Conservation (phyloP, 2,113 vertebrate genomes). For the Pionites leucogaster region DNA sequence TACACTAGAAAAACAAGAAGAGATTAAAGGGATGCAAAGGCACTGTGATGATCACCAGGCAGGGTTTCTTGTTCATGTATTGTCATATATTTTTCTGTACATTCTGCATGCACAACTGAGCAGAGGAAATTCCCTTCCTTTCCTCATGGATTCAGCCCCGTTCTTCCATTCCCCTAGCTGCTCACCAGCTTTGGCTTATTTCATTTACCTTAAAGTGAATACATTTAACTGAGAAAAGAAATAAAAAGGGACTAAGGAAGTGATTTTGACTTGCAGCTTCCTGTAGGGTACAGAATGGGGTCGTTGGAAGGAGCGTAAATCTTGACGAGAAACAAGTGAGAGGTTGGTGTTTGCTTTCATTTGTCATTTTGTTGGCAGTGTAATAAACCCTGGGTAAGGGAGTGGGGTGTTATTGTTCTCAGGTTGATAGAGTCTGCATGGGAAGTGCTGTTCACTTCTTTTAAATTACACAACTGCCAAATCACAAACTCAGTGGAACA, state of each 20-base stretch:
- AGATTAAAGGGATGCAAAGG: background rate
- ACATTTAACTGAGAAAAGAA: background rate
- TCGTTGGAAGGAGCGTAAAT: background rate
- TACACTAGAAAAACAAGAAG: background rate
- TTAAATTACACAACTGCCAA: background rate
- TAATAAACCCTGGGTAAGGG: background rate
- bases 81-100: background rate
- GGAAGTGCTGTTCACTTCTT: background rate
- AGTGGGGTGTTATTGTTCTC: background rate
- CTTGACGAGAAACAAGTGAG: background rate
- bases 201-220: background rate
- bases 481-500: background rate
- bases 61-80: background rate
- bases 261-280: background rate
- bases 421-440: conserved; percentile 3
- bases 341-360: background rate
- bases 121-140: background rate
- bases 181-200: background rate
- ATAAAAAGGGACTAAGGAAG: background rate
- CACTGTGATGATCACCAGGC: background rate
- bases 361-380: background rate
- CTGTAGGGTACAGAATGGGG: background rate
- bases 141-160: background rate
- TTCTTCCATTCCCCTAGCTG: background rate
- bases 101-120: background rate